Conservation (phyloP, 1,140 invertebrate species). For the Druon quercuslanigerum region DNA sequence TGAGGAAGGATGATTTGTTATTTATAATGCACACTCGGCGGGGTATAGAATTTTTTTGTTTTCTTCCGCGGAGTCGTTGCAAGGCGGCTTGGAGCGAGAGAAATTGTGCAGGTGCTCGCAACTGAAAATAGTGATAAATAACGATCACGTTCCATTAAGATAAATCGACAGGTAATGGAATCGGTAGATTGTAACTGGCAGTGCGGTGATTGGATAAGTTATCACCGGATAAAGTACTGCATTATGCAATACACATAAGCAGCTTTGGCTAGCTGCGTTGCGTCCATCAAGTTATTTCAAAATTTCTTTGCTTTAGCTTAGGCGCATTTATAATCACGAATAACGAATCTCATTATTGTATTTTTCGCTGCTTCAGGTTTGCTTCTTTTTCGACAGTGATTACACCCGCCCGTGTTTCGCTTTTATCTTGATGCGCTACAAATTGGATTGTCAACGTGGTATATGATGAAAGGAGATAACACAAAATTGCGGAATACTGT, state of each 20-base stretch:
- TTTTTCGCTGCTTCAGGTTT: conserved; percentile 35
- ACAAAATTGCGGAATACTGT: conserved; percentile 32
- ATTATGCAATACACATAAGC: conserved; percentile 66
- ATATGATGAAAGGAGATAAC: conserved; percentile 49
- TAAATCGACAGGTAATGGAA: conserved; percentile 71
- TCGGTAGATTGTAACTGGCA: conserved; percentile 72
- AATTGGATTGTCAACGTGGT: conserved; percentile 65
- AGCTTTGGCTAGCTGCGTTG: conserved; percentile 37
- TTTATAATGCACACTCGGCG: conserved; percentile 55
- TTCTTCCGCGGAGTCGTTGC: conserved; percentile 38
- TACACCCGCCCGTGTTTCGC: conserved; percentile 38
- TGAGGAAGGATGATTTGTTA: conserved; percentile 51
- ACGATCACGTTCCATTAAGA: conserved; percentile 72
- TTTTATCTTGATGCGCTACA: conserved; percentile 61
- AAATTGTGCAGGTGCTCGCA: conserved; percentile 62
- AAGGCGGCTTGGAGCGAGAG: conserved; percentile 49
- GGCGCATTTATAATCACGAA: conserved; percentile 35
- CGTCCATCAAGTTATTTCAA: conserved; percentile 49
- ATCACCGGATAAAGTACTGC: conserved; percentile 64
- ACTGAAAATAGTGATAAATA: conserved; percentile 73
- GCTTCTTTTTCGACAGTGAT: conserved; percentile 35
- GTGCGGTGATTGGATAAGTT: conserved; percentile 73
- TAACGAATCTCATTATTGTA: conserved; percentile 62
- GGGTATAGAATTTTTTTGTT: conserved; percentile 43
- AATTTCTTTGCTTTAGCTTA: conserved; percentile 56